These are phyloP conservation scores for Tetragnatha versicolor DNA, from an alignment of 1,140 invertebrate genomes.

Conservation along the genomic window DNA sequence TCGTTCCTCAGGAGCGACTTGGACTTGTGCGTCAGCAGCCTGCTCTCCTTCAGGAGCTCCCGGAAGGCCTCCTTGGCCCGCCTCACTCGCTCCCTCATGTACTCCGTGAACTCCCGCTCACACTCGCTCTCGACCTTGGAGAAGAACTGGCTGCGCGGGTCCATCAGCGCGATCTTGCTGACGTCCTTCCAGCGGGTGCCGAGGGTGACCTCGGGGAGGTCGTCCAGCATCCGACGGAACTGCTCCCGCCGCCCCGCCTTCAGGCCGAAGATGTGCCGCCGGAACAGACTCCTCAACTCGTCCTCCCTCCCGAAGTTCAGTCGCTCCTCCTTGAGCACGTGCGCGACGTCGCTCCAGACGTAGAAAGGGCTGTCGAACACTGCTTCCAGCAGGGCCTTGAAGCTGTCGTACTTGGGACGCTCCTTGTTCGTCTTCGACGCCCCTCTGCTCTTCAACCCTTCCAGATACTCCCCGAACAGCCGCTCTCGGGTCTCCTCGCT, in stretches of 20 bases:
- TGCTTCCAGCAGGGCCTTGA: conserved; percentile 92
- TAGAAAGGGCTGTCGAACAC: conserved; percentile 94
- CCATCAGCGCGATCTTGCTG: conserved; percentile 85
- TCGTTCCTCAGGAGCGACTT: conserved; percentile 72
- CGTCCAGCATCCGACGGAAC: conserved; percentile 73
- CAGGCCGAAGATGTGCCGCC: conserved; percentile 88
- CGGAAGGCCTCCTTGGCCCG: conserved; percentile 91
- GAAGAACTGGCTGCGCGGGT: conserved; percentile 89
- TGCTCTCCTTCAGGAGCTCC: conserved; percentile 92
- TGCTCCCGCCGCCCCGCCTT: conserved; percentile 89
- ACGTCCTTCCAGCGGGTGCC: conserved; percentile 92
- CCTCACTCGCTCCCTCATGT: conserved; percentile 91
- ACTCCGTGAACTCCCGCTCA: conserved; percentile 96
- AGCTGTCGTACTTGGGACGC: conserved; percentile 95
- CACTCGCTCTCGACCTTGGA: conserved; percentile 87
- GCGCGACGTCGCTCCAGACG: conserved; percentile 87
- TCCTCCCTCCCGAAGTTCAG: conserved; percentile 88
- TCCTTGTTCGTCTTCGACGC: conserved; percentile 87
- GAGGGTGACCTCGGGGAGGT: conserved; percentile 70
- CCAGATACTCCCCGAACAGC: conserved; percentile 89
- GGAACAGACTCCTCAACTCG: too few relatives aligned
- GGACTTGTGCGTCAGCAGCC: conserved; percentile 89
- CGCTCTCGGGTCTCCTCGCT: conserved; percentile 86
- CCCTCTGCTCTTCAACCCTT: conserved; percentile 35
- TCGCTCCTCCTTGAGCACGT: conserved; percentile 88